Base-by-base conservation (phyloP, 2,797 vertebrate genomes). In the Scolopax rusticola region DNA sequence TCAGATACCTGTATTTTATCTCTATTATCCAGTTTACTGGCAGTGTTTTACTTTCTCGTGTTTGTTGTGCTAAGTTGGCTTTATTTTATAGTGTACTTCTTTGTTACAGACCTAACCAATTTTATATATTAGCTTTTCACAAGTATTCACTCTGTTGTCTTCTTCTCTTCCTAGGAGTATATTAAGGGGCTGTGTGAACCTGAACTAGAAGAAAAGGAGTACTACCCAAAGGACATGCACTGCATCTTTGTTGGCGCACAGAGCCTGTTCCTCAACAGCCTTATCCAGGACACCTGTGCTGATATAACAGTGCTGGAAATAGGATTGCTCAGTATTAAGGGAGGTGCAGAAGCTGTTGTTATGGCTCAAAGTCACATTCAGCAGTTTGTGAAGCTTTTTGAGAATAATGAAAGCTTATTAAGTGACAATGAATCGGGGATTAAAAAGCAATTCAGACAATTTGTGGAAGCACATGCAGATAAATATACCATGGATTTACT, bases 401-500 rank as follows among this genome's bases (percentile, higher is more conserved):
- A 97, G 88, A 98, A 97, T 80, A 99, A 99, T 48, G 98, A 98
- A 93, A 99, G 97, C 85, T 96, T 99, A 45, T 98, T 98, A 16
- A 98, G 96, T 8, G 98, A 99, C 89, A 98, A 97, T 43, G 99
- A 99, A 75, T 98, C 98, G 0, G 97, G 98, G 15, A 98, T 99
- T 89, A 99, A 99, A 95, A 99, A 98, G 89, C 97, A 98, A 1
- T 99, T 99, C 97, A 99, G 99, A 91, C 98, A 97, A n/a, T 99
- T 99, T 15, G 99, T 99, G 56, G 99, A 99, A 97, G 98, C 99
- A n/a, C 98, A 97, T n/a, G 99, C 99, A 16, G 99, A 99, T 96
- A 99, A 99, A 81, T 99, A 99, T 74, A 99, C 99, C 13, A 99
- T 99, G 99, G 99, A 99, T 97, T 98, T 99, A 73, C 96, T 99